Conservation (phyloP, 2,113 vertebrate genomes). For the Sorex fumeus region DNA sequence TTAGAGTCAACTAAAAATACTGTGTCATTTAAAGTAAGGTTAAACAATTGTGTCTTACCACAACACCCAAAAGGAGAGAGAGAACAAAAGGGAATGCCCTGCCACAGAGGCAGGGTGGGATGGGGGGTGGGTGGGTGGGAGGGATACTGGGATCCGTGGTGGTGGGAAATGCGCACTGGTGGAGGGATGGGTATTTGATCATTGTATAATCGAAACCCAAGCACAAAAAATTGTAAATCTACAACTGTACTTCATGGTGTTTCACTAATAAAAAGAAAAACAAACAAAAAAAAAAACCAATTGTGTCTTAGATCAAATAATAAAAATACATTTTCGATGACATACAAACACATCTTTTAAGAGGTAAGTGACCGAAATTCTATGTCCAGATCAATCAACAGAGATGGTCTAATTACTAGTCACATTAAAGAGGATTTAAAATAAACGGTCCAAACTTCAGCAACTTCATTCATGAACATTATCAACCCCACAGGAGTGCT, state of each 20-base stretch:
- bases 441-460: not conserved
- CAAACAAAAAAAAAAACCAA: too few relatives aligned
- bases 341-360: not conserved
- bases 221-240: too few relatives aligned
- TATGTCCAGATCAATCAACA: not conserved
- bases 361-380: constrained; percentile 37
- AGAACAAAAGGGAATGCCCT: too few relatives aligned
- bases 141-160: too few relatives aligned
- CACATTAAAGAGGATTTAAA: not conserved
- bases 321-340: constrained; percentile 1
- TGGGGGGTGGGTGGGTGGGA: too few relatives aligned
- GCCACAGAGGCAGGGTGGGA: too few relatives aligned
- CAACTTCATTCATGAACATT: not conserved
- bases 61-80: too few relatives aligned
- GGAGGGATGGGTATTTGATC: too few relatives aligned
- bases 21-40: not conserved
- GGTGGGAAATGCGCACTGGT: too few relatives aligned
- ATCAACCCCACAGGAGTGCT: not conserved
- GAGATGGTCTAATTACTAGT: not conserved
- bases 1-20: not conserved
- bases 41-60: not conserved
- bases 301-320: not conserved
- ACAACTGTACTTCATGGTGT: too few relatives aligned
- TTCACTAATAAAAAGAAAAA: too few relatives aligned
- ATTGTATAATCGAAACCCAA: too few relatives aligned